A percentile compares a stretch with the other conserved stretches of the same genome.
Evolutionary conservation across 2,888 invertebrate species (phyloP).

Genomic region (Ormia ochracea): DNA sequence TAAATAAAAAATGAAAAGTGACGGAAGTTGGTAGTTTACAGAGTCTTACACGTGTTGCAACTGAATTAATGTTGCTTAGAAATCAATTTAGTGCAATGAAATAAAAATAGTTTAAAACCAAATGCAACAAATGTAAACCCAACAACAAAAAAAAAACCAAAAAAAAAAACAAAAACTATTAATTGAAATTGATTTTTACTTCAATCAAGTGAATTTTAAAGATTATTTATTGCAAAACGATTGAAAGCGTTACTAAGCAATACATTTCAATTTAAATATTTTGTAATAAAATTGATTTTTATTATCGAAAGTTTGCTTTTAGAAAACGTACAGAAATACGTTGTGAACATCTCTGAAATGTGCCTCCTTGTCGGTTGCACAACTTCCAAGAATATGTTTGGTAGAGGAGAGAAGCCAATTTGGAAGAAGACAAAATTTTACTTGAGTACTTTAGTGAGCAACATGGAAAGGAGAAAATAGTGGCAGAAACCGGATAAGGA

Average conservation of each 20-base stretch:
- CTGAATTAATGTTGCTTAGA: constrained; percentile 7
- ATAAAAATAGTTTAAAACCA: not conserved
- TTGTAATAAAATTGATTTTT: not conserved
- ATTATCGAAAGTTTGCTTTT: not conserved
- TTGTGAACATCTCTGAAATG: no score
- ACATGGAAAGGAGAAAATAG: no score
- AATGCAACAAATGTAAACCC: not conserved
- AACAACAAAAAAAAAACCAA: no score
- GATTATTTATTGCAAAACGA: constrained; percentile 10
- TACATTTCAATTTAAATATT: not conserved
- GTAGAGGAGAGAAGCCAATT: no score
- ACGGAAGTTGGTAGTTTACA: constrained; percentile 47
- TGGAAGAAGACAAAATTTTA: no score
- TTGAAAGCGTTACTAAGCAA: constrained; percentile 7
- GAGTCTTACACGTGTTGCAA: constrained; percentile 34
- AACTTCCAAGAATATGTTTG: no score
- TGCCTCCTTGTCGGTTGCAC: no score
- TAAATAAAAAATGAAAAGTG: constrained; percentile 26
- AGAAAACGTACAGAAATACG: no score
- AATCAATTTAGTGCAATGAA: constrained; percentile 28
- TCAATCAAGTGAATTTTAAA: not conserved
- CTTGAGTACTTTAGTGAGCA: no score
- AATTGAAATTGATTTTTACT: not conserved
- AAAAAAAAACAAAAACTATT: not conserved
- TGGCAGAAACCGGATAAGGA: no score